Evolutionary conservation across 2,113 vertebrate genomes (phyloP).

Genomic region (Hippocampus zosterae): DNA sequence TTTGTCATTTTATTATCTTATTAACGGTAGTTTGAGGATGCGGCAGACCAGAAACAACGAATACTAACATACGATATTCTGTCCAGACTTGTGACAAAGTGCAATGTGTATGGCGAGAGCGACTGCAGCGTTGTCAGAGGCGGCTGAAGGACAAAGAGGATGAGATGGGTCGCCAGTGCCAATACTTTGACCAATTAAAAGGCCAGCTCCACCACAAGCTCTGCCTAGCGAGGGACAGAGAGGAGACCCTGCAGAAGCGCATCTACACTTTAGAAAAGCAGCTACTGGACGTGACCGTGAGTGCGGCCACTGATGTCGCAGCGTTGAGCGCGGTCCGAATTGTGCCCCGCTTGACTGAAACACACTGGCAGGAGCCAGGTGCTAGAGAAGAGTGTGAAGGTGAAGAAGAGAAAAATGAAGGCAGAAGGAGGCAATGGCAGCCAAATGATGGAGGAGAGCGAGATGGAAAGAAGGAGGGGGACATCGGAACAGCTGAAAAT

Average conservation of each 20-base stretch:
- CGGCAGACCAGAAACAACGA: neutral
- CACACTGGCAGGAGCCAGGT: conserved; percentile 33
- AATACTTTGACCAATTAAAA: conserved; percentile 80
- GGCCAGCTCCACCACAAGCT: conserved; percentile 73
- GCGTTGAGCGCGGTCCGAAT: conserved; percentile 38
- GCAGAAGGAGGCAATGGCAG: conserved; percentile 40
- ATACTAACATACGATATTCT: neutral
- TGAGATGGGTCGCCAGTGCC: conserved; percentile 75
- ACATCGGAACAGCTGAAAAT: conserved; percentile 11
- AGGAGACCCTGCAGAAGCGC: conserved; percentile 66
- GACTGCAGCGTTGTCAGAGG: conserved; percentile 69
- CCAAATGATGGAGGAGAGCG: conserved; percentile 9
- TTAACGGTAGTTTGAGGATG: neutral
- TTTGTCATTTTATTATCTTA: neutral
- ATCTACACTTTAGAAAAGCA: conserved; percentile 74
- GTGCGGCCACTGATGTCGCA: conserved; percentile 41
- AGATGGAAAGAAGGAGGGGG: neutral
- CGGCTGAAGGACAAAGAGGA: conserved; percentile 76
- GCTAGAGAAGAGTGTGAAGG: conserved; percentile 63
- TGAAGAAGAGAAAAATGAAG: conserved; percentile 58
- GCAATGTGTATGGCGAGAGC: conserved; percentile 67
- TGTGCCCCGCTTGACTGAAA: conserved; percentile 32
- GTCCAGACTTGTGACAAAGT: conserved; percentile 69
- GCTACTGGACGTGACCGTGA: conserved; percentile 67
- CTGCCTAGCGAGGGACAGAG: conserved; percentile 63